These are phyloP conservation scores for Brenthis ino DNA, from an alignment of 2,888 invertebrate species.

Conservation along the genomic window DNA sequence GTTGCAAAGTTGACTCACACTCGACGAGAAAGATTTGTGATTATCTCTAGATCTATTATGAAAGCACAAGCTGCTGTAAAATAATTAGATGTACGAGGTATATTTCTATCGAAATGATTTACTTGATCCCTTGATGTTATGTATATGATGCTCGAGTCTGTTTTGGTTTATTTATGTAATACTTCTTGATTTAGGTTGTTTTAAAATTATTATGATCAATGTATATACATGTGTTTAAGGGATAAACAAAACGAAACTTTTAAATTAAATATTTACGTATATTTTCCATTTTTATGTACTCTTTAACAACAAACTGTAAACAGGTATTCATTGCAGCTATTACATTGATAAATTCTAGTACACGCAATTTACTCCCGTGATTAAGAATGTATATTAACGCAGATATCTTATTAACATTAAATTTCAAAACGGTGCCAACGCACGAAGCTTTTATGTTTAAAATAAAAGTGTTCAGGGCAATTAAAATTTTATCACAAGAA, in stretches of 20 bases:
- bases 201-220: background rate
- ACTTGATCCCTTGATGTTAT: background rate
- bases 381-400: slow-evolving; percentile 49
- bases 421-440: slow-evolving; percentile 58
- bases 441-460: slow-evolving; percentile 60
- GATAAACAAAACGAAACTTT: slow-evolving; percentile 52
- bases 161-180: no score
- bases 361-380: slow-evolving; percentile 38
- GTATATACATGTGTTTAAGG: background rate
- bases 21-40: slow-evolving; percentile 43
- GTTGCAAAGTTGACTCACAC: slow-evolving; percentile 55
- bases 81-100: slow-evolving; percentile 14
- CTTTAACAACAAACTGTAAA: slow-evolving; percentile 76
- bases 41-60: slow-evolving; percentile 40
- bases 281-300: slow-evolving; percentile 74
- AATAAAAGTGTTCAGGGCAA: slow-evolving; percentile 59
- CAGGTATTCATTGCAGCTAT: slow-evolving; percentile 64
- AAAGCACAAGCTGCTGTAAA: slow-evolving; percentile 32
- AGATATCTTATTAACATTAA: slow-evolving; percentile 52
- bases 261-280: slow-evolving; percentile 82
- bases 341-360: slow-evolving; percentile 57
- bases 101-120: background rate
- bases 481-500: slow-evolving; percentile 56
- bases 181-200: no score
- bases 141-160: background rate